Evolutionary conservation across 37 sponge, comb jelly and placozoan species (phyloP).

Genomic region (Eunapius fragilis): DNA sequence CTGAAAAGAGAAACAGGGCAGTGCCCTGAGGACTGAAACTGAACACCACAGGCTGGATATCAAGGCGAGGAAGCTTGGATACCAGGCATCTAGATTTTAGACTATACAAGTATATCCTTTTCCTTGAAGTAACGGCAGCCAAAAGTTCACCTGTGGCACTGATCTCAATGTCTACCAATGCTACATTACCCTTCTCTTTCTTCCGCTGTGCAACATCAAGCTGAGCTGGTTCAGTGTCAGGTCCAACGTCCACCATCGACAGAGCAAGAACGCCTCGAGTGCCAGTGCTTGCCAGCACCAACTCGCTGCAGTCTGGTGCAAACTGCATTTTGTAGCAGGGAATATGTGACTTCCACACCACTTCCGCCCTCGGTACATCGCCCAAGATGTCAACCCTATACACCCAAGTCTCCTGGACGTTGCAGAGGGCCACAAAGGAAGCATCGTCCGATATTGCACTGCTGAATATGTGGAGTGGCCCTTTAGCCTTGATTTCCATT

Average conservation of each 20-base stretch:
- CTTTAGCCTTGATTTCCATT: slow-evolving; percentile 41
- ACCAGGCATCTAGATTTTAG: neutral
- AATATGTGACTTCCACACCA: neutral
- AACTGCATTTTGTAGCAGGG: slow-evolving; percentile 40
- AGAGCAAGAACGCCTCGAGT: neutral
- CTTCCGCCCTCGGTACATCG: neutral
- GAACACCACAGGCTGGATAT: slow-evolving; percentile 2
- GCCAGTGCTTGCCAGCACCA: slow-evolving; percentile 22
- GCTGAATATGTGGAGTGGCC: slow-evolving; percentile 33
- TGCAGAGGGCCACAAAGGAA: slow-evolving; percentile 47
- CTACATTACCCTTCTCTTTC: neutral
- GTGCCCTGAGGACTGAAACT: slow-evolving; percentile 1
- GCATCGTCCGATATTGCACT: slow-evolving; percentile 57
- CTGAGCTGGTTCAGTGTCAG: neutral
- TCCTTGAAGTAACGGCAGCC: slow-evolving; percentile 2
- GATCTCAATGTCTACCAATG: slow-evolving; percentile 16
- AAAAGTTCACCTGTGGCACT: slow-evolving; percentile 18
- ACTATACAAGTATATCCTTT: slow-evolving; percentile 6
- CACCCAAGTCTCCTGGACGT: slow-evolving; percentile 47
- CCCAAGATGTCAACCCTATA: slow-evolving; percentile 11
- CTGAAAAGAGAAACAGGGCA: slow-evolving; percentile 16
- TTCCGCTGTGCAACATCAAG: neutral
- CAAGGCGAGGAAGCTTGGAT: slow-evolving; percentile 24
- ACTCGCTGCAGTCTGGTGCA: neutral
- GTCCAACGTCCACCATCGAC: neutral